phyloP scores from a whole-genome alignment of 2,113 vertebrate species.

The Callospermophilus lateralis region DNA sequence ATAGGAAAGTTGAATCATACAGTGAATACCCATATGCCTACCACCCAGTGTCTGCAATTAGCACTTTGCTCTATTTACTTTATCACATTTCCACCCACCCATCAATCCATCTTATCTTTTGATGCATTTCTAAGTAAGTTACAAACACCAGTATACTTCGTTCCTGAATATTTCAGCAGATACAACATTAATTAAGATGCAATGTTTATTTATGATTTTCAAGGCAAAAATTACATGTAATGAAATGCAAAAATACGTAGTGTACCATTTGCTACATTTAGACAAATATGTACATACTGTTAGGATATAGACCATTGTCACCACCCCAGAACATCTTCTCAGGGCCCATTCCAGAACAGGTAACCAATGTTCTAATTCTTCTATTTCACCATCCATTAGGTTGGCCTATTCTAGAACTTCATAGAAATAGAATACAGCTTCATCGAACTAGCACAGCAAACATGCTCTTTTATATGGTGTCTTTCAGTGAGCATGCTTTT shows the following conservation, averaged over 20 bases:
- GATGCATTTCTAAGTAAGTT: neutral
- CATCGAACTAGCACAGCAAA: too few species aligned
- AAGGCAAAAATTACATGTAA: neutral
- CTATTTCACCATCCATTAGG: neutral
- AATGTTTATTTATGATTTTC: slow-evolving; percentile 24
- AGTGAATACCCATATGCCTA: too few species aligned
- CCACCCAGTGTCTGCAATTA: neutral
- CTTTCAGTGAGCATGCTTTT: neutral
- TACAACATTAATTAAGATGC: neutral
- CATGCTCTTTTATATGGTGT: neutral
- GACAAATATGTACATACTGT: neutral
- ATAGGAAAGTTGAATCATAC: neutral
- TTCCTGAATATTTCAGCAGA: neutral
- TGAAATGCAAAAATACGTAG: neutral
- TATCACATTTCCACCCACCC: neutral
- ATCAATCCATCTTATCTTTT: neutral
- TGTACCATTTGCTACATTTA: neutral
- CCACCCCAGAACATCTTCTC: neutral
- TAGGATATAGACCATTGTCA: neutral
- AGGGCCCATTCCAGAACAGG: neutral
- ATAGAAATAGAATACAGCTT: neutral
- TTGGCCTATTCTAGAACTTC: neutral
- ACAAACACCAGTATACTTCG: neutral
- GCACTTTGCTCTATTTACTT: neutral
- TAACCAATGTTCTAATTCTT: neutral